Base-by-base conservation (phyloP, 2,888 invertebrate species). In the Pristionchus maxplancki region DNA sequence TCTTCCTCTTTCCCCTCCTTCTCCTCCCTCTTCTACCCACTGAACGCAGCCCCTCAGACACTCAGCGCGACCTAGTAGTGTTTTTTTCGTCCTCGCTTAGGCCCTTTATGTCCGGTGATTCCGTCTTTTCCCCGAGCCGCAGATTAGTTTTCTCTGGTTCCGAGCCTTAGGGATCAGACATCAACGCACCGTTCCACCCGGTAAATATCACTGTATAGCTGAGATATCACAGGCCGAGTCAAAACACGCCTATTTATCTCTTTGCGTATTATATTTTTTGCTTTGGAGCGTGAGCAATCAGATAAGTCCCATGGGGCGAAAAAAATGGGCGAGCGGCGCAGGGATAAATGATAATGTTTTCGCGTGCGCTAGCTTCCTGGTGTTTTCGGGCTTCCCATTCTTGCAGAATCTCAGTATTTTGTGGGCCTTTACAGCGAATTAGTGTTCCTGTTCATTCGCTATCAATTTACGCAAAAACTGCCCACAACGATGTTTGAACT, bases 71-170 rank as follows among this genome's bases (percentile, higher is more conserved):
- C 37, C 67, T 11, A 31, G 31, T 37, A 37, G 67, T 71, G 67
- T 44, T 87, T 67, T 44, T 82, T 53, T 71, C 28, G 86, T 78
- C 34, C 24, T 86, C 31, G 67, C 34, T 71, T 34, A 31, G 31
- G 4, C n/a, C 8, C 28, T 8, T 11, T 11, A n/a, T 62, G 24
- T 11, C 62, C 28, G n/a, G 62, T 28, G n/a, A 28, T 28, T 28
- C 28, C 11, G 28, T 28, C 1, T 28, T 62, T 62, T 28, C 28
- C 62, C 24, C 28, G 24, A 20, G 28, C 8, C 62, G 8, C 8
- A 4, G 62, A 62, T 62, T 62, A n/a, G 62, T 24, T 28, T 62
- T 8, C 13, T n/a, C 28, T 28, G 13, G n/a, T 28, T 62, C 62
- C 24, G 8, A 20, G n/a, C 62, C 28, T 28, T 62, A 24, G n/a